Percentiles rank a stretch among this genome's conserved stretches.
Evolutionary conservation across 2,888 invertebrate genomes (phyloP).

Genomic region (Uloborus plumipes): DNA sequence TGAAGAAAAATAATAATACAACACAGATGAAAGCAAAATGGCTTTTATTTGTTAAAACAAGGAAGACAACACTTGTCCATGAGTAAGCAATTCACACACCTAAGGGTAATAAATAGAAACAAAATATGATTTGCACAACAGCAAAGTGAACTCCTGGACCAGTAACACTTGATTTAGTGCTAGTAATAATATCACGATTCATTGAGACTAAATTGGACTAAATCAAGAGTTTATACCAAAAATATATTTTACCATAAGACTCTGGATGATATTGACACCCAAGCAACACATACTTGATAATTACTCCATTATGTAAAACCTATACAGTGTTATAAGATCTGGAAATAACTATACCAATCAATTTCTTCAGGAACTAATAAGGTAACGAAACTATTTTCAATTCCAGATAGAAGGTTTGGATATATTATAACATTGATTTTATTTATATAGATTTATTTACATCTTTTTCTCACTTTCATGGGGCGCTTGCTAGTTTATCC

Average conservation of each 20-base stretch:
- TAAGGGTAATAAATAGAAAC: slow-evolving; percentile 63
- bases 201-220: slow-evolving; percentile 46
- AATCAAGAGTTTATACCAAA: slow-evolving; percentile 62
- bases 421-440: slow-evolving; percentile 56
- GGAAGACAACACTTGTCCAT: slow-evolving; percentile 60
- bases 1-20: neutral
- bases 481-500: slow-evolving; percentile 26
- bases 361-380: slow-evolving; percentile 46
- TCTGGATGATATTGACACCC: neutral
- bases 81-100: slow-evolving; percentile 61
- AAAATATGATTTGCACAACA: slow-evolving; percentile 10
- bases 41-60: slow-evolving; percentile 60
- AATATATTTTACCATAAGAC: slow-evolving; percentile 45
- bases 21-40: slow-evolving; percentile 51
- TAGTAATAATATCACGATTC: slow-evolving; percentile 42
- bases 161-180: slow-evolving; percentile 28
- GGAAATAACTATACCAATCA: slow-evolving; percentile 8
- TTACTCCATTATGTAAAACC: slow-evolving; percentile 5
- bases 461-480: slow-evolving; percentile 28
- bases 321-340: slow-evolving; percentile 14
- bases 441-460: slow-evolving; percentile 38
- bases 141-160: slow-evolving; percentile 27
- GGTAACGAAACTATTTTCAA: slow-evolving; percentile 25
- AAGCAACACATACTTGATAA: neutral
- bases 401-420: slow-evolving; percentile 11